Conservation (phyloP, 2,113 vertebrate species). For the Regulus satrapa region DNA sequence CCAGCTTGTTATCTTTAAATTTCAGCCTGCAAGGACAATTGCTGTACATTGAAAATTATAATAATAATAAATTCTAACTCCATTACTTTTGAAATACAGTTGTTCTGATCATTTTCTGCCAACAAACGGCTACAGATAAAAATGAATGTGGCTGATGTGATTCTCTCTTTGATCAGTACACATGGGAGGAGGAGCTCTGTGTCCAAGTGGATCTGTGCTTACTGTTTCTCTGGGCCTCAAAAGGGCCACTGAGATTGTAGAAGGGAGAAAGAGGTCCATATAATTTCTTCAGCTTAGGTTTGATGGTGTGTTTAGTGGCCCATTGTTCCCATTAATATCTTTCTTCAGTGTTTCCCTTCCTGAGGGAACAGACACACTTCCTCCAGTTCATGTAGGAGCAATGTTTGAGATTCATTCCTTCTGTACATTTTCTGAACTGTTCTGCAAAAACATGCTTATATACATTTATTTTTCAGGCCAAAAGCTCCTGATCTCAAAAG, state of each 20-base stretch:
- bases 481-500: background rate
- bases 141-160: accelerated
- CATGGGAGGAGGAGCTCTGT: accelerated
- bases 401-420: background rate
- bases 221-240: background rate
- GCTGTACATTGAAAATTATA: background rate
- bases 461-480: background rate
- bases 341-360: background rate
- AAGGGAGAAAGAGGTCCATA: background rate
- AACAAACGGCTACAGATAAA: background rate
- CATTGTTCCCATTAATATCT: background rate
- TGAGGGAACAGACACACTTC: background rate
- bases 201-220: accelerated
- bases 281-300: background rate
- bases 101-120: background rate
- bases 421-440: background rate
- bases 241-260: background rate
- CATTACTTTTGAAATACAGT: background rate
- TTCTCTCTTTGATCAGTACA: background rate
- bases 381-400: background rate
- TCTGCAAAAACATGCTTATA: background rate
- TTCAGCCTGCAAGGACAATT: constrained; percentile 12
- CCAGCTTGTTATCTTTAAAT: constrained; percentile 26
- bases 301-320: background rate
- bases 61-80: background rate